These are phyloP conservation scores for Terebella lapidaria DNA, from an alignment of 2,888 invertebrate species.

Conservation along the genomic window DNA sequence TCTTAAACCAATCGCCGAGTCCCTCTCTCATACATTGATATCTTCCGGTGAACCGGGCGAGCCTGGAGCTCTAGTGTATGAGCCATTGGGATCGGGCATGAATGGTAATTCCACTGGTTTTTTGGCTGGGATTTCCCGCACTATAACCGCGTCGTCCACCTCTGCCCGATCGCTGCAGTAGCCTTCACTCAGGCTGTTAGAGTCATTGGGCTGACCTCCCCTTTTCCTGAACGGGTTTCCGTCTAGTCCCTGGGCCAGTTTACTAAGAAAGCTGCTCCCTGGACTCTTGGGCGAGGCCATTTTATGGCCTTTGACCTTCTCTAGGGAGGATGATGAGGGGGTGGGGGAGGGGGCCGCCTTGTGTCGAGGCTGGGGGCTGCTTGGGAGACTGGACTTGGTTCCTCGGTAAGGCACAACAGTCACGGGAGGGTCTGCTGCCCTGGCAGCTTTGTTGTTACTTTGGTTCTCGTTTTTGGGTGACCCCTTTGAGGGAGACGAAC, in stretches of 20 bases:
- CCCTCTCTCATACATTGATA: conserved; percentile 14
- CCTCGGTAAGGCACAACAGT: conserved; percentile 6
- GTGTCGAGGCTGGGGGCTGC: neutral
- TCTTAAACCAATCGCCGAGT: too few relatives aligned
- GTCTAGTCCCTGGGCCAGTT: neutral
- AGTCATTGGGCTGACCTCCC: neutral
- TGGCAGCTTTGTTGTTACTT: neutral
- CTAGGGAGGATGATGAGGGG: neutral
- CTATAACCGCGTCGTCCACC: conserved; percentile 14
- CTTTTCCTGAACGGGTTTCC: neutral
- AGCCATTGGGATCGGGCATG: conserved; percentile 9
- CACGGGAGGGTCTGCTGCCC: neutral
- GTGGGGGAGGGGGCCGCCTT: neutral
- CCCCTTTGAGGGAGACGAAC: neutral
- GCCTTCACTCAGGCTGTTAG: conserved; percentile 18
- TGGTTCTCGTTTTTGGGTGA: neutral
- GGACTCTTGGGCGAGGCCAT: neutral
- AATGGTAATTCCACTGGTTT: conserved; percentile 2
- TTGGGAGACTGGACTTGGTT: neutral
- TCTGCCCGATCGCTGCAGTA: conserved; percentile 22
- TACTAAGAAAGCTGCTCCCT: neutral
- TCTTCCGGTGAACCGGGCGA: conserved; percentile 20
- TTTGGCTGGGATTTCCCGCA: conserved; percentile 6
- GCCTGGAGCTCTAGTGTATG: conserved; percentile 14
- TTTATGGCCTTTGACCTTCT: neutral